Conservation (phyloP, 2,888 invertebrate genomes). For the Papilio protenor region DNA sequence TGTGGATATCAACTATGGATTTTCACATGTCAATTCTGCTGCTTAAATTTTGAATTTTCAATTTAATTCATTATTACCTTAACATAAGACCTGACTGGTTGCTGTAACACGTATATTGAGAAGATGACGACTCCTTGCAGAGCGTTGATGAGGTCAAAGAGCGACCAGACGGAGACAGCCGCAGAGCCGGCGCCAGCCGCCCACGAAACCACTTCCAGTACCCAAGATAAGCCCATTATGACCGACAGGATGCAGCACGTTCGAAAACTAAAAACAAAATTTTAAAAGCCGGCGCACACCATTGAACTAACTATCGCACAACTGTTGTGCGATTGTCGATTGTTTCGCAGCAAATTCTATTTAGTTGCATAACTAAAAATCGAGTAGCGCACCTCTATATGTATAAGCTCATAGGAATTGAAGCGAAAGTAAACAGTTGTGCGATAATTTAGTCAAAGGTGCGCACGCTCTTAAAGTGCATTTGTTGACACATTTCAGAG, state of each 20-base stretch:
- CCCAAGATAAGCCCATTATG: constrained; percentile 89
- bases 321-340: no score
- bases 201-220: constrained; percentile 88
- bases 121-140: constrained; percentile 88
- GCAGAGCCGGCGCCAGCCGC: constrained; percentile 80
- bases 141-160: constrained; percentile 88
- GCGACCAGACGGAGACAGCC: constrained; percentile 82
- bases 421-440: no score
- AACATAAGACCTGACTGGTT: constrained; percentile 73
- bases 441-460: no score
- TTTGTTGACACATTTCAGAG: no score
- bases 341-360: no score
- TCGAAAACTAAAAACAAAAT: constrained; percentile 56
- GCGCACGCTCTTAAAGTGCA: no score
- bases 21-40: not conserved
- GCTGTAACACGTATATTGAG: constrained; percentile 85
- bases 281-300: not conserved
- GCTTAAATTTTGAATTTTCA: not conserved
- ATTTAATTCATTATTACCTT: constrained; percentile 57
- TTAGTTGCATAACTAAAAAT: no score
- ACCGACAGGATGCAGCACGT: constrained; percentile 85
- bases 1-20: not conserved
- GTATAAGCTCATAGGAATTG: no score
- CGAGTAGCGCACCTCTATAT: no score
- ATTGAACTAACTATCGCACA: no score